Conservation (phyloP, 2,888 invertebrate genomes). For the Dynastes tityus region DNA sequence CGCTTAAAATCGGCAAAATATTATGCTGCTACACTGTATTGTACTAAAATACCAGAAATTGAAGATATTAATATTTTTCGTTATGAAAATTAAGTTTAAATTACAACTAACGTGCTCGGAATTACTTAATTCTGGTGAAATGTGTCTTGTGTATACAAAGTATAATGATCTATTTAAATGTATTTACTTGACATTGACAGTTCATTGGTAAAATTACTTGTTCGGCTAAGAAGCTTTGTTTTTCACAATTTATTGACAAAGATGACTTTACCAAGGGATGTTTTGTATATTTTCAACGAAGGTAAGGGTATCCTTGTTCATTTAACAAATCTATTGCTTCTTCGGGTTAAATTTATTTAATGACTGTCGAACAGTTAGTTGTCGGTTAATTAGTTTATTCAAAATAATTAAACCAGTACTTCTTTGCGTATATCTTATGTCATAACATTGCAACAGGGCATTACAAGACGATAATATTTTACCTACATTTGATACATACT, state of each 20-base stretch:
- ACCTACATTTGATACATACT: not conserved
- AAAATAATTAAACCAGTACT: too few species aligned
- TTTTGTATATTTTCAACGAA: not conserved
- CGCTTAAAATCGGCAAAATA: too few species aligned
- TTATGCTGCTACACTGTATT: too few species aligned
- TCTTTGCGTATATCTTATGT: not conserved
- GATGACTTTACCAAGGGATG: not conserved
- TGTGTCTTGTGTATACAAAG: not conserved
- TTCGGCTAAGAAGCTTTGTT: constrained; percentile 6
- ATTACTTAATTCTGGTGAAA: not conserved
- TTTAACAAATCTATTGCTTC: not conserved
- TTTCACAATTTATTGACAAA: not conserved
- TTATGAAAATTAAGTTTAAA: too few species aligned
- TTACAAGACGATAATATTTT: not conserved
- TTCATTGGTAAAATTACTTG: constrained; percentile 13
- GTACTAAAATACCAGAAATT: too few species aligned
- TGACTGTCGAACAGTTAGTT: too few species aligned
- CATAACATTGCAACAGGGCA: not conserved
- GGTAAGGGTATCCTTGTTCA: not conserved
- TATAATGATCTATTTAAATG: not conserved
- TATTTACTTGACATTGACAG: constrained; percentile 20
- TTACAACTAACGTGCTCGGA: too few species aligned
- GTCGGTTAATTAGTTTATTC: too few species aligned
- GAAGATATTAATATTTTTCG: too few species aligned
- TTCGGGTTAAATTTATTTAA: too few species aligned